phyloP scores from a whole-genome alignment of 2,113 vertebrate species.

The Chaetorhynchus papuensis region DNA sequence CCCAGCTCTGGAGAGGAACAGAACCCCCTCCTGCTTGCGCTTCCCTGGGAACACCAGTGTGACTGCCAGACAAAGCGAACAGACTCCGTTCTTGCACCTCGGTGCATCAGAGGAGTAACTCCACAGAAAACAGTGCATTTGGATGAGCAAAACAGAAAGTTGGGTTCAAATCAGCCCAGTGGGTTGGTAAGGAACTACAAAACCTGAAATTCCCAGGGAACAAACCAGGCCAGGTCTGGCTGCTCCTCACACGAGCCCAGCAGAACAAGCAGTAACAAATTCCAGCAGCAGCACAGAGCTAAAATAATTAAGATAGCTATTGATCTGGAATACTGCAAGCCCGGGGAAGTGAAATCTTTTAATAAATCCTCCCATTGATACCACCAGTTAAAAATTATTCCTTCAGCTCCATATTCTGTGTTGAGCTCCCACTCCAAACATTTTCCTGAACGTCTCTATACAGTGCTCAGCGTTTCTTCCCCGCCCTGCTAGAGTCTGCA shows the following conservation, averaged over 20 bases:
- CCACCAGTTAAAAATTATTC: background rate
- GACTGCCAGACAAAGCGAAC: background rate
- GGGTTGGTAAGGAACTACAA: background rate
- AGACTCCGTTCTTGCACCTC: fast-evolving
- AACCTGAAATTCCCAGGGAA: background rate
- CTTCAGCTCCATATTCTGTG: background rate
- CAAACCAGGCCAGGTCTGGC: background rate
- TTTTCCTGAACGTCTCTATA: fast-evolving
- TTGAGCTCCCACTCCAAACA: fast-evolving
- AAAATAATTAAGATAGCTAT: background rate
- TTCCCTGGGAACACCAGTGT: fast-evolving
- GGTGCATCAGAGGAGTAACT: fast-evolving
- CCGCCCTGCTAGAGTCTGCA: fast-evolving
- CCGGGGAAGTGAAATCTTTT: background rate
- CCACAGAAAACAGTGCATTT: fast-evolving
- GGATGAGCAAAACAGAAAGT: fast-evolving
- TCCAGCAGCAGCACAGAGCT: background rate
- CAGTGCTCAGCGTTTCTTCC: fast-evolving
- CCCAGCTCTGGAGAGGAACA: background rate
- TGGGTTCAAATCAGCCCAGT: background rate
- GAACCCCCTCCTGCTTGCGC: fast-evolving
- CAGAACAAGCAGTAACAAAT: background rate
- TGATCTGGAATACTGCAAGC: background rate
- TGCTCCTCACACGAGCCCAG: background rate
- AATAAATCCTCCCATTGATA: background rate